Evolutionary conservation across 2,113 vertebrate species (phyloP).

Genomic region (Syrrhaptes paradoxus): DNA sequence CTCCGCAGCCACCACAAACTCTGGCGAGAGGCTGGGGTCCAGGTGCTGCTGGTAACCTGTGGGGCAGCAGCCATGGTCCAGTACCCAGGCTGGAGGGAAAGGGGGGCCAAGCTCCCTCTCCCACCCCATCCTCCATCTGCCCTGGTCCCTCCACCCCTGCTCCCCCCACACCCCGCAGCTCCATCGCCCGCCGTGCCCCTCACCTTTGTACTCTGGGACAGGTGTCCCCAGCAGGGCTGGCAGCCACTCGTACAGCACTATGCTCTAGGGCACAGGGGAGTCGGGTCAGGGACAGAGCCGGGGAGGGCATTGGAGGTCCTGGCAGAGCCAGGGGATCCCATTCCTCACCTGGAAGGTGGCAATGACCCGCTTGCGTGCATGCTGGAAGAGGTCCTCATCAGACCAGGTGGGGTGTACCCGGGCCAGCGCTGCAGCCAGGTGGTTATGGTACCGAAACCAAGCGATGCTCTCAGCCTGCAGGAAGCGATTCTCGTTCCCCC

Average conservation of each 20-base stretch:
- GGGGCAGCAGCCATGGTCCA: background rate
- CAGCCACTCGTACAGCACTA: conserved; percentile 91
- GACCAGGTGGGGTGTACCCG: conserved; percentile 79
- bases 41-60: conserved; percentile 85
- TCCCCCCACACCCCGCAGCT: background rate
- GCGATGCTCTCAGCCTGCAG: conserved; percentile 85
- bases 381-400: conserved; percentile 91
- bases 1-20: conserved; percentile 75
- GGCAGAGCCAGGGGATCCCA: fast-evolving
- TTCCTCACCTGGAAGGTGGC: conserved; percentile 89
- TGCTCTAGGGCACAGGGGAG: conserved; percentile 74
- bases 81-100: background rate
- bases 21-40: conserved; percentile 80
- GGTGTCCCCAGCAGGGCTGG: conserved; percentile 71
- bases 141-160: no score
- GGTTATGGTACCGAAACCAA: conserved; percentile 96
- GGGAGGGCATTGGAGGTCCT: fast-evolving
- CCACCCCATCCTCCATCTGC: background rate
- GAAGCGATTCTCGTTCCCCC: conserved; percentile 91
- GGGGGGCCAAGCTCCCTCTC: background rate
- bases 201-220: conserved; percentile 82
- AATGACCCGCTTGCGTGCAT: conserved; percentile 85
- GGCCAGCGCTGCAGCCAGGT: conserved; percentile 75
- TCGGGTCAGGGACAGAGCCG: background rate
- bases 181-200: background rate